Evolutionary conservation across 2,113 vertebrate species (phyloP).

Genomic region (Calonectris borealis): DNA sequence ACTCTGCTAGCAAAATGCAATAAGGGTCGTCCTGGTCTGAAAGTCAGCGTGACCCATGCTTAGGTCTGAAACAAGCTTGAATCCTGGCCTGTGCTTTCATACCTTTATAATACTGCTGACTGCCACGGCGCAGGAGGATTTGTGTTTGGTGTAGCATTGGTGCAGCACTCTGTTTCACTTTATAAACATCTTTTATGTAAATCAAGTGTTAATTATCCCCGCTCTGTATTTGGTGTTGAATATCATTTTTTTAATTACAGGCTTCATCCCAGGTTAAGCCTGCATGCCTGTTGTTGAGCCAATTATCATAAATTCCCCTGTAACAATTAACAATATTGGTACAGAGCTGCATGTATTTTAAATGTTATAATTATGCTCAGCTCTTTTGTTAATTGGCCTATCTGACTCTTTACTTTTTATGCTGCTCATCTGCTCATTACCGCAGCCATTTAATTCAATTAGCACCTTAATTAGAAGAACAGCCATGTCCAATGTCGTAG

Average conservation of each 20-base stretch:
- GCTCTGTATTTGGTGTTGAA: constrained; percentile 73
- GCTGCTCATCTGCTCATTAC: constrained; percentile 96
- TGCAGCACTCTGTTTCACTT: background rate
- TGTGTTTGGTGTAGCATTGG: background rate
- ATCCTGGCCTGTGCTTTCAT: background rate
- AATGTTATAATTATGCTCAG: constrained; percentile 98
- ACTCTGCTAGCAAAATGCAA: background rate
- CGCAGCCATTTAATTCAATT: constrained; percentile 99
- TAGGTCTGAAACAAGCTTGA: background rate
- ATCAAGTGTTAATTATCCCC: constrained; percentile 83
- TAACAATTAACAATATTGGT: constrained; percentile 96
- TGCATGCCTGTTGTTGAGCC: constrained; percentile 86
- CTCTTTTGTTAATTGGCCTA: constrained; percentile 99
- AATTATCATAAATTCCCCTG: constrained; percentile 99
- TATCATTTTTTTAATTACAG: constrained; percentile 86
- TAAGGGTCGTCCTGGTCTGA: background rate
- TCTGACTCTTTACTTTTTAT: constrained; percentile 99
- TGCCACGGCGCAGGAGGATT: background rate
- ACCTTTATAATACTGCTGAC: background rate
- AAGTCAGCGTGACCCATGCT: background rate
- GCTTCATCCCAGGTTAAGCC: constrained; percentile 74
- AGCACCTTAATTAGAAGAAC: constrained; percentile 97
- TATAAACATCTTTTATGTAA: constrained; percentile 77
- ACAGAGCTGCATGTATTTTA: constrained; percentile 88
- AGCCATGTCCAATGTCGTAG: constrained; percentile 86